A percentile compares a stretch with the other conserved stretches of the same genome.
These are phyloP conservation scores for Frieseomelitta varia DNA, from an alignment of 1,140 invertebrate species.

Conservation along the genomic window DNA sequence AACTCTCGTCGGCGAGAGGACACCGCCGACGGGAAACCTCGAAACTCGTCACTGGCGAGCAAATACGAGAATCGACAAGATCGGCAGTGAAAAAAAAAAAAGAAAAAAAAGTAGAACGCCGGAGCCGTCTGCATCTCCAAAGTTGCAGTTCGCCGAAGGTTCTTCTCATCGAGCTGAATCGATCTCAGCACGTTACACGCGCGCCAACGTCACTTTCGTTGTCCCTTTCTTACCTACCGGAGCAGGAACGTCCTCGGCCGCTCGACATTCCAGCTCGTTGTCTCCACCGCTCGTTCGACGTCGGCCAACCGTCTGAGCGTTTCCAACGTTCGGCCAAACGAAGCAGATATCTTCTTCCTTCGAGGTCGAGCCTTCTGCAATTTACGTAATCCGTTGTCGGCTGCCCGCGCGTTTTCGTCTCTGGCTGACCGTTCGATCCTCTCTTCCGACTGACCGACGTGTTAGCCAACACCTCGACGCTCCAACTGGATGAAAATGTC, in stretches of 20 bases:
- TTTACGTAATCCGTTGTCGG: slow-evolving; percentile 60
- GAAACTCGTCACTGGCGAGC: slow-evolving; percentile 29
- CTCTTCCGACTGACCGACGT: not conserved
- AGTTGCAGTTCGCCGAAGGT: slow-evolving; percentile 37
- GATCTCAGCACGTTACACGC: slow-evolving; percentile 46
- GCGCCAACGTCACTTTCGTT: not conserved
- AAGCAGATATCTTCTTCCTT: slow-evolving; percentile 32
- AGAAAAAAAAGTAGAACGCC: not conserved
- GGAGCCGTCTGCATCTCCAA: slow-evolving; percentile 22
- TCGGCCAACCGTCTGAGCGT: not conserved
- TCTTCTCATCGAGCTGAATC: slow-evolving; percentile 59
- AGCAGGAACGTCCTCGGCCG: not conserved
- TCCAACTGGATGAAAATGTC: slow-evolving; percentile 59
- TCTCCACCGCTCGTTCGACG: too few species aligned
- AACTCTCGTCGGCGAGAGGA: not conserved
- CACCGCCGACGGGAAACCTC: not conserved
- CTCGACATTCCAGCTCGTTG: not conserved
- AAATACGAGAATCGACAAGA: not conserved
- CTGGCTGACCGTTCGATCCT: not conserved
- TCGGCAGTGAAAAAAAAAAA: not conserved
- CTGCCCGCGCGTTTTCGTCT: not conserved
- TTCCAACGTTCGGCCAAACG: slow-evolving; percentile 1
- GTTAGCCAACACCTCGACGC: not conserved
- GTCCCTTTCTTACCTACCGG: not conserved
- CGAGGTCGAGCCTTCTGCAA: slow-evolving; percentile 44